Base-by-base conservation (phyloP, 2,113 vertebrate species). In the Corydoras sp. region DNA sequence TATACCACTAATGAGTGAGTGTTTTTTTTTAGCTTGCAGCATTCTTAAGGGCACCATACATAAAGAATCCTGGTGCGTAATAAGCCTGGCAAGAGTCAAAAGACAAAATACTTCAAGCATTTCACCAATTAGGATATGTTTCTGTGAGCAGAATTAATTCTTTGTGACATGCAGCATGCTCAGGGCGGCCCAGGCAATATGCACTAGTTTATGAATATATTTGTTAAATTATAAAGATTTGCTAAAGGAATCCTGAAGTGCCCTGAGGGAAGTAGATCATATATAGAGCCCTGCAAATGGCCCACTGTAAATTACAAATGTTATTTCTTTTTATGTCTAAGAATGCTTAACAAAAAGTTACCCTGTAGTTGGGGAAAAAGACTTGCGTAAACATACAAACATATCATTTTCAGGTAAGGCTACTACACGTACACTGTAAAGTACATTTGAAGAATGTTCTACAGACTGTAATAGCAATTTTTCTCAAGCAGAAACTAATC, bases 1-100 rank as follows among this genome's bases (percentile, higher is more conserved):
- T 82, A 79, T 60, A 79, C 70, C 68, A 51, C 80, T 87, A 84
- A 86, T 85, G 78, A 87, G 76, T 73, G 79, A 81, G 76, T 77
- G 75, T 54, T 77, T 80, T 65, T 53, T 78, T 65, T 53, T 78
- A 55, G 76, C 82, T 85, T 3, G 0, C 68, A 62, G 87, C 77
- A 58, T 68, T 43, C 76, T 76, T 86, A 1, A 73, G 65, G 82
- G 85, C 81, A 71, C 58, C 64, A 62, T 65, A 78, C 72, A 68
- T 63, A 75, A 68, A 18, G 32, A 53, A 9, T 65, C 31, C 69
- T 79, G 71, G 79, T 74, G 35, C 50, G 29, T 79, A 80, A 81
- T 77, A 80, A 78, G 68, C 59, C 29, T 74, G 32, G 68, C 65
- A 72, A 74, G 78, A 80, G 29, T 77, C 65, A 13, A 69, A 69